Base-by-base conservation (phyloP, 1,140 invertebrate genomes). In the Brachionus calyciflorus region DNA sequence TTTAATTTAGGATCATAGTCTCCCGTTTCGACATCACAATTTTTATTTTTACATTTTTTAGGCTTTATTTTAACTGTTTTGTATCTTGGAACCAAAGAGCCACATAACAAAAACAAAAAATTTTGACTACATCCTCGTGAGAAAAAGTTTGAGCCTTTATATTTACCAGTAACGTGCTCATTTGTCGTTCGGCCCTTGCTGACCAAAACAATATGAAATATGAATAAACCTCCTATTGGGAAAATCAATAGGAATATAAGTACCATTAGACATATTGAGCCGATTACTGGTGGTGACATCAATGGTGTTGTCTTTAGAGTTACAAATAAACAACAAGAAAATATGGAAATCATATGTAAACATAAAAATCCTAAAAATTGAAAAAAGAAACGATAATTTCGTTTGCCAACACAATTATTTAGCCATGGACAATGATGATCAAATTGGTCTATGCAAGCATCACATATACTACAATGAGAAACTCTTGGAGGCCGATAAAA, bases 351-450 rank as follows among this genome's bases (percentile, higher is more conserved):
- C 93, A 98, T 99, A 84, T 99, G 96, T 81, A 96, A 88, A 81
- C 92, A 94, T 37, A 99, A 87, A 75, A 94, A 96, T 80, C 97
- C 88, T 33, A 99, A 90, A 86, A 99, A 99, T 87, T 97, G 93
- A 87, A 86, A 85, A 79, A 86, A 86, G 77, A 81, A 84, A 81
- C 96, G 89, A 85, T 99, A 99, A 87, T 99, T 99, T 79, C 96
- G 89, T 78, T 95, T 89, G 68, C 97, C 97, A 81, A 99, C 98
- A 85, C 97, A 99, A 86, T 99, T 99, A 86, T 99, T 98, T 79
- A 99, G 93, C 96, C 96, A 99, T 68, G 96, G 96, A 87, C 97
- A 99, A 87, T 99, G 97, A 89, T 99, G 97, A 87, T 99, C 97
- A 87, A 99, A 99, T 37, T 94, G 98, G 14, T 98, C 94, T 84